These are phyloP conservation scores for Coenonympha glycerion DNA, from an alignment of 2,888 invertebrate species.

Conservation along the genomic window DNA sequence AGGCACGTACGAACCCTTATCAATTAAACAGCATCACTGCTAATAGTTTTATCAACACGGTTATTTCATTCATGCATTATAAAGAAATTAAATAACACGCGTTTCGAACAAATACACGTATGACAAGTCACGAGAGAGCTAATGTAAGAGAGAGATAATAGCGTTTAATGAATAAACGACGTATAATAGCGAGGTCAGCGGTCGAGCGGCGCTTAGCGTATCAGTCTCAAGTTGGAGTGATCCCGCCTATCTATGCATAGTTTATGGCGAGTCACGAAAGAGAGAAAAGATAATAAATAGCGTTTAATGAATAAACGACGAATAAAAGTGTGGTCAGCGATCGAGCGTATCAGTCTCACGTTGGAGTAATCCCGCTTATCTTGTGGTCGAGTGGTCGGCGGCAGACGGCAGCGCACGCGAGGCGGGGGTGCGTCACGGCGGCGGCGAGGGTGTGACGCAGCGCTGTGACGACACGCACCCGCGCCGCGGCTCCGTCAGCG, in stretches of 20 bases:
- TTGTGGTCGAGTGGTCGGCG: conserved; percentile 26
- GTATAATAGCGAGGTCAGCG: background rate
- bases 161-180: background rate
- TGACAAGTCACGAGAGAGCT: background rate
- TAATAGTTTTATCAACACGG: too few relatives aligned
- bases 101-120: too few relatives aligned
- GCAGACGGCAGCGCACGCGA: conserved; percentile 27
- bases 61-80: too few relatives aligned
- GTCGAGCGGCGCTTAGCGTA: conserved; percentile 7
- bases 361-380: conserved; percentile 27
- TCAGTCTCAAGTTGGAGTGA: conserved; percentile 12
- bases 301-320: background rate
- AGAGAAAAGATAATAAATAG: background rate
- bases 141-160: background rate
- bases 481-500: conserved; percentile 25
- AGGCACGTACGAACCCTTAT: too few relatives aligned
- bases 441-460: conserved; percentile 30
- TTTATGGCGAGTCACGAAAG: background rate
- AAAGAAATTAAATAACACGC: too few relatives aligned
- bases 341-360: conserved; percentile 10
- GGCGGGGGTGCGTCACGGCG: conserved; percentile 47
- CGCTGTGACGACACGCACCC: conserved; percentile 32
- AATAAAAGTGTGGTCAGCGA: background rate
- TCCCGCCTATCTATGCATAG: conserved; percentile 32
- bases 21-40: too few relatives aligned